Conservation (phyloP, 2,113 vertebrate species). For the Mormoops blainvillei region DNA sequence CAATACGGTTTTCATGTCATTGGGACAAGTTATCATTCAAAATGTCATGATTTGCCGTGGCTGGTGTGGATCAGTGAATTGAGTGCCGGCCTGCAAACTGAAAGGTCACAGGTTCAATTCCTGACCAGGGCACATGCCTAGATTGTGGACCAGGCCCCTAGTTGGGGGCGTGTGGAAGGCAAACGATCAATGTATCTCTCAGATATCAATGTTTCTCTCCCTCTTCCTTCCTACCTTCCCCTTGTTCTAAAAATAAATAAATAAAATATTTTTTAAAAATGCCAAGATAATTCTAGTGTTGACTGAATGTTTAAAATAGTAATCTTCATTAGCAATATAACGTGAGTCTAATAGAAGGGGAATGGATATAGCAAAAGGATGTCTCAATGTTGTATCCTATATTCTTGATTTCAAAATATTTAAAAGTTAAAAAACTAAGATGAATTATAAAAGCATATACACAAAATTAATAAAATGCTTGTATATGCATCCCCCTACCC, state of each 20-base stretch:
- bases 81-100: too few relatives aligned
- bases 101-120: too few relatives aligned
- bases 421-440: slow-evolving; percentile 22
- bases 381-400: background rate
- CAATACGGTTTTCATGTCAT: background rate
- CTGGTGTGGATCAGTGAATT: too few relatives aligned
- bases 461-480: background rate
- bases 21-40: slow-evolving; percentile 14
- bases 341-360: background rate
- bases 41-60: background rate
- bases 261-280: background rate
- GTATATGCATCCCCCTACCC: background rate
- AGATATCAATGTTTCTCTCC: too few relatives aligned
- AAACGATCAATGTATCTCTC: too few relatives aligned
- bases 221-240: too few relatives aligned
- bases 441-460: background rate
- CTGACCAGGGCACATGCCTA: too few relatives aligned
- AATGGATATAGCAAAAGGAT: slow-evolving; percentile 13
- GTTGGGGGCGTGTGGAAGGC: too few relatives aligned
- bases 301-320: background rate
- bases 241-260: too few relatives aligned
- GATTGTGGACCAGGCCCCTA: too few relatives aligned
- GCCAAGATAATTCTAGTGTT: background rate
- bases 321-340: background rate
- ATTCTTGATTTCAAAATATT: background rate